Evolutionary conservation across 2,888 invertebrate species (phyloP).

Genomic region (Imbricaverruca yamaguchii): DNA sequence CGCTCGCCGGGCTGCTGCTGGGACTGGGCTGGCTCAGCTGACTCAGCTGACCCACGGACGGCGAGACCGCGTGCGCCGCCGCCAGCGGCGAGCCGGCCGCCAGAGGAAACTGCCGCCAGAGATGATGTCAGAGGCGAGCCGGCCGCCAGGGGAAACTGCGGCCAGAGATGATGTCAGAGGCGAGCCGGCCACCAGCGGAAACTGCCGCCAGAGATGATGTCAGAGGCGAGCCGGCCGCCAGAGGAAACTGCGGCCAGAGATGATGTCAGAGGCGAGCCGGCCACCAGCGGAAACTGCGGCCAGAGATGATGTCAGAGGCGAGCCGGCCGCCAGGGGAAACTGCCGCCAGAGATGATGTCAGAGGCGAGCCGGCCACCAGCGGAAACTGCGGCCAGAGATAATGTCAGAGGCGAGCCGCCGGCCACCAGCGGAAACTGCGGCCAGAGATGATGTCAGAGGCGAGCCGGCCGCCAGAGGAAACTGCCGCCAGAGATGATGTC

Average conservation of each 20-base stretch:
- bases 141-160: neutral
- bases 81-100: neutral
- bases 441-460: neutral
- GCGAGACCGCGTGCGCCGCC: neutral
- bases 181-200: neutral
- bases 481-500: neutral
- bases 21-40: conserved; percentile 2
- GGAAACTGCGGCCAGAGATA: neutral
- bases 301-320: neutral
- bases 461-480: neutral
- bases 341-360: neutral
- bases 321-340: neutral
- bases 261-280: neutral
- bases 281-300: neutral
- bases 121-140: too few relatives aligned
- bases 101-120: neutral
- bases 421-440: neutral
- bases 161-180: neutral
- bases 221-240: neutral
- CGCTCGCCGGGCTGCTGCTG: conserved; percentile 2
- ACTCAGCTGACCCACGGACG: neutral
- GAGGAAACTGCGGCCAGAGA: neutral
- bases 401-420: neutral
- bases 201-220: neutral
- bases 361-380: neutral